Base-by-base conservation (phyloP, 2,113 vertebrate species). In the Catharus fuscescens region DNA sequence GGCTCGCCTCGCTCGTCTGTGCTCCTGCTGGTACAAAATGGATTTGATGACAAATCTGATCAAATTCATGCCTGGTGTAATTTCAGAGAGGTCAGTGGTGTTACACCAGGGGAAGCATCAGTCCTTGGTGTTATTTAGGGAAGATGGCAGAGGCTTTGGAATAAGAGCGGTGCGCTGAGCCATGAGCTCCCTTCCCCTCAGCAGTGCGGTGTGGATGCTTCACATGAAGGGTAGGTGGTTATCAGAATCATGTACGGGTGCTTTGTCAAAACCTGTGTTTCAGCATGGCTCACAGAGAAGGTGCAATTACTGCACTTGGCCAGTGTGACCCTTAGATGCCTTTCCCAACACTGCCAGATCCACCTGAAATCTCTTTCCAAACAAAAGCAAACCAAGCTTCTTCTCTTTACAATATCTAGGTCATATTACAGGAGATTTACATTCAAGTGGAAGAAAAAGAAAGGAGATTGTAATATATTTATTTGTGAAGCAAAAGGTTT, bases 361-460 rank as follows among this genome's bases (percentile, higher is more conserved):
- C 94, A 72, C 79, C 87, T 93, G 91, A 91, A 95, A 92, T 88
- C 70, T 94, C 92, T 96, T 92, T 94, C 80, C 92, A 94, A 96
- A 93, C 52, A 93, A 95, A 94, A 79, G 34, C 50, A 57, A 60
- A 56, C 31, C 45, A 74, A 80, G 96, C 91, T 80, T 91, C 57
- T 82, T 86, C 92, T 92, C 87, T 94, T 83, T 83, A 60, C 86
- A 90, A 38, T 76, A 57, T 80, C 53, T 60, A 50, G 25, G 50
- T 90, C 34, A 21, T 26, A 77, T 94, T 84, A 31, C 47, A 60
- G 29, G 45, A 80, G 65, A 90, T 82, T 89, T 94, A 92, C 56
- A 26, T 48, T 93, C 61, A 86, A 96, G 82, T 95, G 69, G 67
- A 76, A 90, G 18, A 17, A 73, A 73, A 74, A 54, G 28, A 56